Base-by-base conservation (phyloP, 2,888 invertebrate species). In the Synergus laeviventris region DNA sequence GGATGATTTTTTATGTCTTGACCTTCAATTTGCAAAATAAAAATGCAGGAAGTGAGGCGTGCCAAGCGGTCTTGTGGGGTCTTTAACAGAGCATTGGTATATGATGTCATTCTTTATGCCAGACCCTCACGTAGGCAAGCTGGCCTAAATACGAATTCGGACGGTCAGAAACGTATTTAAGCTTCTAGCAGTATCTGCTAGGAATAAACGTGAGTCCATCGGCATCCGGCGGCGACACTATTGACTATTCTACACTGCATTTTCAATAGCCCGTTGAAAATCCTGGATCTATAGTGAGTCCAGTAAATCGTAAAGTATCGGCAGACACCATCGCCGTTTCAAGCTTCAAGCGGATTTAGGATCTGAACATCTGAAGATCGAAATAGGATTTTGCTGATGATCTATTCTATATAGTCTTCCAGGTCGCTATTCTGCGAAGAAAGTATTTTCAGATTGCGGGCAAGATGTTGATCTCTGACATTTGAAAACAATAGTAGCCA, bases 131-230 rank as follows among this genome's bases (percentile, higher is more conserved):
- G 66, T 42, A 66, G 45, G 66, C 66, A 66, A 49, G 45, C 21
- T 75, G 85, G 81, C 85, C 85, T 85, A 86, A 86, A 85, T 85
- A 81, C 81, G 81, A 85, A 85, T 82, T 79, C 84, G 81, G 85
- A 81, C 79, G 86, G 64, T 75, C 78, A 81, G 77, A 84, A 80
- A 83, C 82, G 79, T 82, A 74, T 60, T 74, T 61, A 24, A 42
- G 56, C 74, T 59, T 11, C 11, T 54, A 45, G 42, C 14, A 39
- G 45, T 75, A n/a, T 75, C 75, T 24, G 54, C 54, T 39, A 62
- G 74, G 61, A 74, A 61, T 74, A 61, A 74, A 70, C 70, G 70
- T 70, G 62, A 61, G 31, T 42, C 59, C 18, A 60, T 60, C 42
- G 45, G 70, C 61, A 74, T 74, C 21, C 45, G 38, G 74, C 54